Base-by-base conservation (phyloP, 1,140 invertebrate species). In the Hestina assimilis region DNA sequence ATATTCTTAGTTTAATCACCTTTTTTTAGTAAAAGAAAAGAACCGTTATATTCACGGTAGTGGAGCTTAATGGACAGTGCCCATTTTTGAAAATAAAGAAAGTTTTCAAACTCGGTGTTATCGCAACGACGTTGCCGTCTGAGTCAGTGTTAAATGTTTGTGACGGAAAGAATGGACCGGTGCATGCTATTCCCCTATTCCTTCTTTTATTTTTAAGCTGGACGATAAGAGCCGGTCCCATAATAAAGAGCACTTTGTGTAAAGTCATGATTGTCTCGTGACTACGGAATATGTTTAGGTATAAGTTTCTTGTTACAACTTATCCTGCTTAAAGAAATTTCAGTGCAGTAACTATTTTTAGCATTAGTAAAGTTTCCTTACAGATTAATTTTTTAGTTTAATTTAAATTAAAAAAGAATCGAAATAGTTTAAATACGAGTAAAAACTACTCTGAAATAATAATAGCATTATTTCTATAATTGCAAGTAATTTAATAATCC, bases 61-160 rank as follows among this genome's bases (percentile, higher is more conserved):
- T 19, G 33, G 33, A 38, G 33, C 33, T 38, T 38, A 38, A 38
- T n/a, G n/a, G n/a, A 17, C 9, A 38, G 43, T 58, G 60, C 58
- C 55, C 54, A 53, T 59, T 63, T 50, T 33, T 50, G 55, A 47
- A 63, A 63, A 63, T 63, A 59, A 59, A 59, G 57, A 61, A 61
- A 61, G 41, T 61, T 60, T 55, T 58, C 43, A 55, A 55, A 58
- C 43, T 53, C 45, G 12, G 20, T 48, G 58, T 55, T 61, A 61
- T 63, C 60, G 50, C 60, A 58, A 63, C 31, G 59, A 43, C 53
- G 51, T 61, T 61, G 48, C 50, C 43, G 54, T 63, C 46, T 33
- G 43, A 35, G 33, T 42, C 50, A 55, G 52, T 53, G 60, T 46
- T 63, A 63, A 63, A 63, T 62, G 59, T 46, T 56, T 45, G 54